These are phyloP conservation scores for Dinomys branickii DNA, from an alignment of 2,113 vertebrate species.

Conservation along the genomic window DNA sequence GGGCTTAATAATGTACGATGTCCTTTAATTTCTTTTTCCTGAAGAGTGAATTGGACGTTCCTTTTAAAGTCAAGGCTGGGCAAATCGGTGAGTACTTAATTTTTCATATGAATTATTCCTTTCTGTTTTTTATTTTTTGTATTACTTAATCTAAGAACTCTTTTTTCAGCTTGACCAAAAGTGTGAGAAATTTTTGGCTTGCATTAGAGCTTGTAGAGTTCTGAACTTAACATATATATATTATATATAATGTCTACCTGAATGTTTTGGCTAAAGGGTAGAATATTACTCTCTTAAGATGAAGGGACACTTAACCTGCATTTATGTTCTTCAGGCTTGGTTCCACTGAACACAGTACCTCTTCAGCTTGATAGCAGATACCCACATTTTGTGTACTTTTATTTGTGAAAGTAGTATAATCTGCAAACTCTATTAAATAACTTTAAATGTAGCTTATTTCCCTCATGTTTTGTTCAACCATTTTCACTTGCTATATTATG, in stretches of 20 bases:
- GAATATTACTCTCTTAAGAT: background rate
- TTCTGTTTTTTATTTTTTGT: background rate
- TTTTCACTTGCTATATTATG: constrained; percentile 37
- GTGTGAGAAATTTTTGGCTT: constrained; percentile 17
- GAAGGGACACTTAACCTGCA: background rate
- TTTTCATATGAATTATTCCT: background rate
- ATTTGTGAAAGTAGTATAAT: constrained; percentile 1
- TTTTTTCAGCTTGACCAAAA: constrained; percentile 34
- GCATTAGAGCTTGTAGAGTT: constrained; percentile 20
- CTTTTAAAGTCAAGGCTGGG: constrained; percentile 96
- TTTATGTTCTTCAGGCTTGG: background rate
- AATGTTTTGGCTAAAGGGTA: background rate
- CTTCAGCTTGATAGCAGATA: constrained; percentile 14
- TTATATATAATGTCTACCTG: background rate
- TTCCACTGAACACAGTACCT: background rate
- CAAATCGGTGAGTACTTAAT: constrained; percentile 93
- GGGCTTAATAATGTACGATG: constrained; percentile 16
- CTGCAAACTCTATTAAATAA: background rate
- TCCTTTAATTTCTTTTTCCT: constrained; percentile 73
- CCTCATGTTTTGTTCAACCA: constrained; percentile 13
- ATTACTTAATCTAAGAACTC: constrained; percentile 28
- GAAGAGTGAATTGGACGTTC: constrained; percentile 95
- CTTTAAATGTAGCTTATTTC: constrained; percentile 39
- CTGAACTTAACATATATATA: background rate
- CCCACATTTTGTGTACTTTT: background rate